Evolutionary conservation across 2,797 vertebrate genomes (phyloP).

Genomic region (Arctocebus calabarensis): DNA sequence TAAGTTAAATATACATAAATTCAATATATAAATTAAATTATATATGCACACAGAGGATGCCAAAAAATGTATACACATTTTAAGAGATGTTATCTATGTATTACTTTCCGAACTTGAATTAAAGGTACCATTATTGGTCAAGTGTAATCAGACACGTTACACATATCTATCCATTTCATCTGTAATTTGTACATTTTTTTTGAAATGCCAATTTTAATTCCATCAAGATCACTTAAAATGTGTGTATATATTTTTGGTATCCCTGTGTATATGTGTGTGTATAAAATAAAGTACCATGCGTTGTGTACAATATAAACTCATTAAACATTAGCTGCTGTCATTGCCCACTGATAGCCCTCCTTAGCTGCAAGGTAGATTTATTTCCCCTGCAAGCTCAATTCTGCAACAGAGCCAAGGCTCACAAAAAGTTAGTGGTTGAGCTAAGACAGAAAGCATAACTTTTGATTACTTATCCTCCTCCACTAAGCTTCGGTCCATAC

Average conservation of each 20-base stretch:
- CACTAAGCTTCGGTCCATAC: slow-evolving; percentile 75
- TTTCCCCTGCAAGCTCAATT: slow-evolving; percentile 69
- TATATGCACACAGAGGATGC: neutral
- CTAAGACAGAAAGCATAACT: slow-evolving; percentile 80
- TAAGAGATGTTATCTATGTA: too few relatives aligned
- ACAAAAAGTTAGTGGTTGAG: slow-evolving; percentile 77
- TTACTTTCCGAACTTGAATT: too few relatives aligned
- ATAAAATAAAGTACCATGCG: neutral
- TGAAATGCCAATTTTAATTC: too few relatives aligned
- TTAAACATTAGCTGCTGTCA: slow-evolving; percentile 18
- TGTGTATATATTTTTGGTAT: too few relatives aligned
- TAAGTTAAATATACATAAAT: neutral
- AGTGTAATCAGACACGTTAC: too few relatives aligned
- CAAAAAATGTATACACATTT: too few relatives aligned
- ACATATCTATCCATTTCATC: too few relatives aligned
- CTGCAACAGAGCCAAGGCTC: slow-evolving; percentile 71
- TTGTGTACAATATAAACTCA: slow-evolving; percentile 39
- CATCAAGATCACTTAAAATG: too few relatives aligned
- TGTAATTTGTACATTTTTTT: too few relatives aligned
- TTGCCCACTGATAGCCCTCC: neutral
- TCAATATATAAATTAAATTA: neutral
- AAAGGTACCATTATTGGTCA: too few relatives aligned
- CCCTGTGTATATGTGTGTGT: neutral
- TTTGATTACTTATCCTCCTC: slow-evolving; percentile 77
- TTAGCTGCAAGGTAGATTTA: slow-evolving; percentile 74